Base-by-base conservation (phyloP, 2,113 vertebrate genomes). In the Esox niger region DNA sequence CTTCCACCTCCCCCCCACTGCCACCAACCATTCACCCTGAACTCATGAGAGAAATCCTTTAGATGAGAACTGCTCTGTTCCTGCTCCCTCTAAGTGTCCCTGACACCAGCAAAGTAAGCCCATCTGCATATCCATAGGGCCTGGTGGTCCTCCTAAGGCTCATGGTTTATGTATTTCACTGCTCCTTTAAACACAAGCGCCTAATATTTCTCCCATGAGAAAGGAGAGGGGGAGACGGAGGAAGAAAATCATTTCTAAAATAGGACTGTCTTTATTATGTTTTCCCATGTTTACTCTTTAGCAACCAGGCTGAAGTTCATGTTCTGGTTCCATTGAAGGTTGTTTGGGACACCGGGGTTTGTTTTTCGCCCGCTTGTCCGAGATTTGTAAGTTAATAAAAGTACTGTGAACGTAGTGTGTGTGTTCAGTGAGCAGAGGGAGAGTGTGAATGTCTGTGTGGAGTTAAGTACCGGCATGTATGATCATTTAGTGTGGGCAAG, bases 111-210 rank as follows among this genome's bases (percentile, higher is more conserved):
- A 94, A 95, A 95, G 94, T 94, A 95, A 95, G 93, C 93, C 92
- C 94, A 97, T 98, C 95, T 96, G 94, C 96, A 98, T 96, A 96
- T 96, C 96, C 94, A 94, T 94, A 94, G 95, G 95, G 95, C 93
- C 95, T 90, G 13, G 38, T 43, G 89, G 93, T 94, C 91, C 94
- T 95, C 95, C 94, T 94, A 93, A 91, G 92, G 93, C 95, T 97
- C 95, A 96, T 96, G 94, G 94, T 94, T 96, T 97, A 97, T 97
- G 95, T 94, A 96, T 95, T 96, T 94, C 94, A 92, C 95, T 95
- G 94, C 94, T 93, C 96, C 94, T 96, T 95, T 95, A 95, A 94
- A 94, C 95, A 93, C 95, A 96, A 96, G 87, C 76, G 84, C 82
- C 84, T 87, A 86, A 88, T 89, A 88, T 90, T 82, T 79, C 88